Evolutionary conservation across 2,113 vertebrate genomes (phyloP).

Genomic region (Mesembrinibis cayennensis): DNA sequence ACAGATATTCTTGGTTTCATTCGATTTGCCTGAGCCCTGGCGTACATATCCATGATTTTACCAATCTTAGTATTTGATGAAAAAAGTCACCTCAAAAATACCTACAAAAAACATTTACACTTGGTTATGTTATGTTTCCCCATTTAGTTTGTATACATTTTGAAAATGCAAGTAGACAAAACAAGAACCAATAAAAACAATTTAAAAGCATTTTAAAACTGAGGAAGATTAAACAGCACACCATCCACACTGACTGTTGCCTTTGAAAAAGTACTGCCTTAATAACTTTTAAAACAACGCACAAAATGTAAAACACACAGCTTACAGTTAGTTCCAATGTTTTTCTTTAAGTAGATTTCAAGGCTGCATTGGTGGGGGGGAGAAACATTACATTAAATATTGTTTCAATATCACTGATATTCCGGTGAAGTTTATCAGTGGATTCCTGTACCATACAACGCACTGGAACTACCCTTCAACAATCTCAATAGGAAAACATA

Average conservation of each 20-base stretch:
- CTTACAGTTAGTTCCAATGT: background rate
- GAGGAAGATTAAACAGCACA: background rate
- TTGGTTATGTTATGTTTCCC: background rate
- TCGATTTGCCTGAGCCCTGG: slow-evolving; percentile 76
- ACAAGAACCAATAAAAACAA: background rate
- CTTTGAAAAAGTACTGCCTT: background rate
- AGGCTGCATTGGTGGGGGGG: accelerated
- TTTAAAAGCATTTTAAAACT: background rate
- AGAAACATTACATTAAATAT: background rate
- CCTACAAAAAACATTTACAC: slow-evolving; percentile 35
- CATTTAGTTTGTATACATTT: background rate
- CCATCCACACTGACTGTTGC: background rate
- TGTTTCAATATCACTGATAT: background rate
- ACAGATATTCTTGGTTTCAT: slow-evolving; percentile 80
- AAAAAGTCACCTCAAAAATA: slow-evolving; percentile 26
- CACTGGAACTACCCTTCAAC: background rate
- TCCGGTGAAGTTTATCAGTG: background rate
- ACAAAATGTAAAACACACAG: background rate
- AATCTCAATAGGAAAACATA: accelerated
- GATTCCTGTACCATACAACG: accelerated
- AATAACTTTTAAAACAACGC: background rate
- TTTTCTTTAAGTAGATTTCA: background rate
- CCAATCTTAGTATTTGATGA: background rate
- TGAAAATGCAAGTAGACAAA: background rate
- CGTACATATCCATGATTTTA: slow-evolving; percentile 81